phyloP scores from a whole-genome alignment of 1,140 invertebrate species.

The Nasonia longicornis region DNA sequence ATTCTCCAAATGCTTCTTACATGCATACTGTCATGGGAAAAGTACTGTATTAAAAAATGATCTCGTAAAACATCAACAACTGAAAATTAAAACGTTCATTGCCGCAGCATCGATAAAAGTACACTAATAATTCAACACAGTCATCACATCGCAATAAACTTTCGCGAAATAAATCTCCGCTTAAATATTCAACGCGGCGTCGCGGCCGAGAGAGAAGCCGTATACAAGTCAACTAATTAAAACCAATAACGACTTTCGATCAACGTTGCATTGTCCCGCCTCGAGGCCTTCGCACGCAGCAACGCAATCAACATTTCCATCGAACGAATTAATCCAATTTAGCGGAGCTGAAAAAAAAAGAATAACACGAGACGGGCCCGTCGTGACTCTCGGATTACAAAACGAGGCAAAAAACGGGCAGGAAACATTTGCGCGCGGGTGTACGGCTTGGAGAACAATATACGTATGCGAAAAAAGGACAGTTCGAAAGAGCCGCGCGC shows the following conservation, averaged over 20 bases:
- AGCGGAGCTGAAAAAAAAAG: neutral
- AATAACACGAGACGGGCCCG: neutral
- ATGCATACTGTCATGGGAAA: too few relatives aligned
- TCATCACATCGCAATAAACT: too few relatives aligned
- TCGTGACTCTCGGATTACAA: constrained; percentile 22
- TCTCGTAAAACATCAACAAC: too few relatives aligned
- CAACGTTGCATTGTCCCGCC: neutral
- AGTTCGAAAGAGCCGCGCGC: neutral
- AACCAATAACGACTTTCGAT: neutral
- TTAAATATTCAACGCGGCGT: too few relatives aligned
- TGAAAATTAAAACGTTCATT: too few relatives aligned
- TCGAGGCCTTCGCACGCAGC: neutral
- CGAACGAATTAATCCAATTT: constrained; percentile 35
- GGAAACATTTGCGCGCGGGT: neutral
- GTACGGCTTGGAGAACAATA: constrained; percentile 16
- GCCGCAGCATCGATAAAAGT: too few relatives aligned
- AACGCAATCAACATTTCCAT: constrained; percentile 2
- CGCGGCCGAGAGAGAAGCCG: neutral
- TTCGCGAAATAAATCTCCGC: too few relatives aligned
- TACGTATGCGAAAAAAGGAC: neutral
- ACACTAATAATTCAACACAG: too few relatives aligned
- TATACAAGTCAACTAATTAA: neutral
- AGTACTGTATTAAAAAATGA: too few relatives aligned
- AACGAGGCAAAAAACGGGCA: constrained; percentile 15
- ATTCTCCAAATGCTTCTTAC: too few relatives aligned